Percentiles rank a stretch among this genome's conserved stretches.
phyloP scores from a whole-genome alignment of 2,113 vertebrate species.

The rabbit (Oryctolagus cuniculus) region DNA sequence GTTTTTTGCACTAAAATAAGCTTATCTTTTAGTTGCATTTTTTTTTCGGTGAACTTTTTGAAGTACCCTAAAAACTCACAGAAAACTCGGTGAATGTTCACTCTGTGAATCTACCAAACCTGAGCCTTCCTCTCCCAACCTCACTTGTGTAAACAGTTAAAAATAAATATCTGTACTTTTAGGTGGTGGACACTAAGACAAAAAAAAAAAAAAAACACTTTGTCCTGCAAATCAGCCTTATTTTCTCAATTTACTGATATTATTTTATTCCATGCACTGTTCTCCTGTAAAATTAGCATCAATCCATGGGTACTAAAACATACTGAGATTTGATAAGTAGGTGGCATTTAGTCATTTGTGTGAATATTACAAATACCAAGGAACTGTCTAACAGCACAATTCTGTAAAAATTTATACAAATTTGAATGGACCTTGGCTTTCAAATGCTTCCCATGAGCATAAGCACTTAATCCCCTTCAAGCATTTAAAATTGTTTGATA shows the following conservation, averaged over 20 bases:
- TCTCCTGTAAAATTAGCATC: neutral
- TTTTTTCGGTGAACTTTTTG: too few relatives aligned
- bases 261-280: neutral
- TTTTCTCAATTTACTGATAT: neutral
- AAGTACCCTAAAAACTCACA: neutral
- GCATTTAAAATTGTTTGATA: conserved; percentile 26
- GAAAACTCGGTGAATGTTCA: neutral
- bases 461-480: conserved; percentile 7
- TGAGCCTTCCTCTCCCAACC: neutral
- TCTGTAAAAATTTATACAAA: conserved; percentile 20
- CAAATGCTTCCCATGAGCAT: conserved; percentile 1
- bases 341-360: neutral
- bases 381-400: neutral
- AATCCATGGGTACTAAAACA: neutral
- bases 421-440: neutral
- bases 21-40: too few relatives aligned
- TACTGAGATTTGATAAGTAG: neutral
- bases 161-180: neutral
- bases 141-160: neutral
- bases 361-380: neutral
- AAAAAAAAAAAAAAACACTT: neutral
- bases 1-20: too few relatives aligned
- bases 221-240: neutral
- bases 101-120: neutral
- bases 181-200: neutral